Conservation (phyloP, 2,797 vertebrate genomes). For the Eurystomus glaucurus region DNA sequence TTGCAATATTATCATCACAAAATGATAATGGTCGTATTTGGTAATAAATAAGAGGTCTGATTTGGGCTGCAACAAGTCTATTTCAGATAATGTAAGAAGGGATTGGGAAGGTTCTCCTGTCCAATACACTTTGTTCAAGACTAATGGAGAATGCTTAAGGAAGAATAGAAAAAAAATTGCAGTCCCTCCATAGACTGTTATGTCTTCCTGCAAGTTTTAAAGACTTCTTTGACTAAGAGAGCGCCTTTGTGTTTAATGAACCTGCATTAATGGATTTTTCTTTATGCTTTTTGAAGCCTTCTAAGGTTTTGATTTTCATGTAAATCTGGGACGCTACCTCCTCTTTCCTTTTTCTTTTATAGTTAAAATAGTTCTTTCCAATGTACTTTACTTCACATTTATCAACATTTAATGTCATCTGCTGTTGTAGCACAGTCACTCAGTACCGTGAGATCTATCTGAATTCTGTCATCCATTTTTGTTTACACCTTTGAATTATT, state of each 20-base stretch:
- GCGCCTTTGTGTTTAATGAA: background rate
- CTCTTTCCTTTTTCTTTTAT: background rate
- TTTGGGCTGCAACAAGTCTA: background rate
- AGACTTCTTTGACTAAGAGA: background rate
- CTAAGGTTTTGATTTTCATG: background rate
- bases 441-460: background rate
- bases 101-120: background rate
- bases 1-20: background rate
- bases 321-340: accelerated
- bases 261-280: background rate
- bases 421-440: background rate
- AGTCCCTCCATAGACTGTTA: background rate
- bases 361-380: background rate
- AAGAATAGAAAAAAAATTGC: background rate
- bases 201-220: background rate
- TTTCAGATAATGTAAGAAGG: background rate
- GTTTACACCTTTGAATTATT: background rate
- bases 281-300: background rate
- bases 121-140: background rate
- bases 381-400: background rate
- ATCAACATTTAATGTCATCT: background rate
- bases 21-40: background rate
- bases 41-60: background rate
- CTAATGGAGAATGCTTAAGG: background rate
- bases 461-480: background rate